A percentile compares a stretch with the other conserved stretches of the same genome.
Conservation (phyloP, 2,113 vertebrate genomes). For the Trogon melanurus region DNA sequence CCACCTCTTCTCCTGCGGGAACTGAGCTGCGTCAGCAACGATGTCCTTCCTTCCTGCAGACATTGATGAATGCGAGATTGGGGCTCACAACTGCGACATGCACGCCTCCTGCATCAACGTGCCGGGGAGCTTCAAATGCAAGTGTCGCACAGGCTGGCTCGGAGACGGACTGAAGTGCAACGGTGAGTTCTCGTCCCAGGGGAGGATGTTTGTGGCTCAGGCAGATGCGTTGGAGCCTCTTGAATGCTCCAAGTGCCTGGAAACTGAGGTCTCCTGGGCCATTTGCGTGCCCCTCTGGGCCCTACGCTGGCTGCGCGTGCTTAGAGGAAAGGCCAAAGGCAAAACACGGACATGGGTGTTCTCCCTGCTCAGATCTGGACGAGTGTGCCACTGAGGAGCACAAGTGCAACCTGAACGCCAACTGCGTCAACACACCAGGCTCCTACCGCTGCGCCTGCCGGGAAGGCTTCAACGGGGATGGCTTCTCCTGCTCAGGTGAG, state of each 20-base stretch:
- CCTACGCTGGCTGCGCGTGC: neutral
- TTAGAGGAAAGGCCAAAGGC: neutral
- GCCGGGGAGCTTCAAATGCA: slow-evolving; percentile 93
- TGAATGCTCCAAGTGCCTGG: neutral
- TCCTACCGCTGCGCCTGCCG: slow-evolving; percentile 89
- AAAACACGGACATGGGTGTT: neutral
- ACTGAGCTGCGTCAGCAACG: neutral
- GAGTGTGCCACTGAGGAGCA: slow-evolving; percentile 88
- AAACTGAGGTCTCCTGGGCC: neutral
- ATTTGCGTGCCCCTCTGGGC: rapidly evolving
- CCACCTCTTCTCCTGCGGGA: neutral
- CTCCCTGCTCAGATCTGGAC: slow-evolving; percentile 81
- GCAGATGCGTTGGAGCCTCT: neutral
- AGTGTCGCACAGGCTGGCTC: slow-evolving; percentile 89
- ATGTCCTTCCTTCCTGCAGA: slow-evolving; percentile 73
- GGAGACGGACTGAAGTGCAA: slow-evolving; percentile 90
- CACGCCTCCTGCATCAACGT: slow-evolving; percentile 90
- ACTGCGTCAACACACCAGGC: slow-evolving; percentile 89
- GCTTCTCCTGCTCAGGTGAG: slow-evolving; percentile 89
- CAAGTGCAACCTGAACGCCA: slow-evolving; percentile 86
- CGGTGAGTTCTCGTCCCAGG: slow-evolving; percentile 76
- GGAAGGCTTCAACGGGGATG: slow-evolving; percentile 88
- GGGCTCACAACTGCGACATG: slow-evolving; percentile 90
- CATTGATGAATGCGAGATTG: slow-evolving; percentile 90
- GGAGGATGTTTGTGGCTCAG: too few relatives aligned